Base-by-base conservation (phyloP, 1,140 invertebrate species). In the Calephelis nemesis region DNA sequence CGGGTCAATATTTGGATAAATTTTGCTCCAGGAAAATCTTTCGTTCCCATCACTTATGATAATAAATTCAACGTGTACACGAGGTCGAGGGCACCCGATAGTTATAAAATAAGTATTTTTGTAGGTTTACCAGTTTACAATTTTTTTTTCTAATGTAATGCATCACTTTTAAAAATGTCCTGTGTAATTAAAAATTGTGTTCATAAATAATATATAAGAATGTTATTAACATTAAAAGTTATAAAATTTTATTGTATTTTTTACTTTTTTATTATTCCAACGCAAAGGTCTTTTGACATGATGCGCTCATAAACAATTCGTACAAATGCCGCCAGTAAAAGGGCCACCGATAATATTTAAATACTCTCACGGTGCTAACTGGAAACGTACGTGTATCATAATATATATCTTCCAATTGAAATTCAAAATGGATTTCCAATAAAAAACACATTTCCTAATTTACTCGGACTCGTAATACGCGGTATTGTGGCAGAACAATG, bases 381-480 rank as follows among this genome's bases (percentile, higher is more conserved):
- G 85, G 87, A 90, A 88, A 68, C 63, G 81, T 83, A 85, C 85
- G 85, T 84, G 81, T 82, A 80, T 86, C 78, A 85, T 87, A 84
- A 75, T 85, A 78, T 75, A 73, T 74, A 76, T 74, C 69, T 74
- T 71, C 71, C 79, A 83, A 83, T 90, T 90, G 81, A 87, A 82
- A 90, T 90, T 88, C 85, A 68, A 78, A 71, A 81, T 80, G 81
- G 76, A 77, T 88, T 85, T 83, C 79, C 81, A 88, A 90, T 90
- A 90, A 90, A 90, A 90, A 88, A 84, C 78, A 85, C 87, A 87
- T 90, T 88, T 87, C 87, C 87, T 87, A 90, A 90, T 88, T 87
- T 87, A 90, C 84, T 82, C 72, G 72, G 76, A 74, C 72, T 72
- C 73, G 76, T 77, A 76, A 71, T 78, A 79, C 76, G 75, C 68